Conservation (phyloP, 1,140 invertebrate genomes). For the Heliconius congener region DNA sequence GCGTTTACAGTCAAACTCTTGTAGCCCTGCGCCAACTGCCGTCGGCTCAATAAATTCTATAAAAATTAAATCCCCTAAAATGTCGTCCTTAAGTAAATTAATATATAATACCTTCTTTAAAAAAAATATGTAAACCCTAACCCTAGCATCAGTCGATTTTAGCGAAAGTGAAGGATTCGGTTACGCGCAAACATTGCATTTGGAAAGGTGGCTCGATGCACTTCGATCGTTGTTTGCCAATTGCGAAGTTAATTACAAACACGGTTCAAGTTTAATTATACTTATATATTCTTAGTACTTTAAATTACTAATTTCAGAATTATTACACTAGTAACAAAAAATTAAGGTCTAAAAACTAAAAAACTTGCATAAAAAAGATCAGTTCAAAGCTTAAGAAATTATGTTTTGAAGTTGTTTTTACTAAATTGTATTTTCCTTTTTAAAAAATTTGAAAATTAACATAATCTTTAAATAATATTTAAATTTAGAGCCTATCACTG, state of each 20-base stretch:
- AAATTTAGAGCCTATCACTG: too few relatives aligned
- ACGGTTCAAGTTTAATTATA: background rate
- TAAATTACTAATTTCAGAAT: background rate
- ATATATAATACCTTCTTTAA: background rate
- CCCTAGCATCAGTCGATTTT: constrained; percentile 17
- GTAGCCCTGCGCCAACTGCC: too few relatives aligned
- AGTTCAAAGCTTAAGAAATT: too few relatives aligned
- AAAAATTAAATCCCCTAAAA: background rate
- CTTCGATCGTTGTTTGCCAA: constrained; percentile 12
- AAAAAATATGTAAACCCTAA: background rate
- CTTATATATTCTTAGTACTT: background rate
- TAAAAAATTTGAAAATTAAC: too few relatives aligned
- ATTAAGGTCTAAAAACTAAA: too few relatives aligned
- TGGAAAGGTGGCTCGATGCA: constrained; percentile 19
- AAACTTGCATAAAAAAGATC: too few relatives aligned
- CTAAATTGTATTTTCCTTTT: too few relatives aligned
- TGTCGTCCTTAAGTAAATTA: background rate
- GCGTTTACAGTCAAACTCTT: too few relatives aligned
- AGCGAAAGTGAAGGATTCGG: constrained; percentile 20
- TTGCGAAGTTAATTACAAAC: background rate
- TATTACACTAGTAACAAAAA: too few relatives aligned
- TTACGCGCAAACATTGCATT: constrained; percentile 15
- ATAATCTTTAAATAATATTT: too few relatives aligned
- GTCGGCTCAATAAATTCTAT: too few relatives aligned
- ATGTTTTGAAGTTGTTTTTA: too few relatives aligned